A percentile compares a stretch with the other conserved stretches of the same genome.
Conservation (phyloP, 2,797 vertebrate species). For the Molossus molossus region DNA sequence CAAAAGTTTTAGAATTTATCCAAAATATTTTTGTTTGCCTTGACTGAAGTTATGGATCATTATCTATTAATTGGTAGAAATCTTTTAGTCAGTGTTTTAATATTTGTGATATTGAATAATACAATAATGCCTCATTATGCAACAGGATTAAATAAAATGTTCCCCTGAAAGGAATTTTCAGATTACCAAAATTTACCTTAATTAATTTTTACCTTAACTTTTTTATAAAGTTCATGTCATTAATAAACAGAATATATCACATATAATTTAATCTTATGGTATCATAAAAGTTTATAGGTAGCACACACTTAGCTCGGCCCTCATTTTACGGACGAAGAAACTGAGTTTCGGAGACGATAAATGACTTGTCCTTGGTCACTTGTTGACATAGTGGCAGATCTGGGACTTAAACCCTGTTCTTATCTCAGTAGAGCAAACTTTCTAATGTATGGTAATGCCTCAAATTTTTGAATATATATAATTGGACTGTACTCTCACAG, state of each 20-base stretch:
- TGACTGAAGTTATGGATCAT: background rate
- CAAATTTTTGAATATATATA: background rate
- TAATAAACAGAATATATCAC: conserved; percentile 37
- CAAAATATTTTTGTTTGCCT: conserved; percentile 43
- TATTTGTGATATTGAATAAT: background rate
- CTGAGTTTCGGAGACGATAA: background rate
- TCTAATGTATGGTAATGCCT: background rate
- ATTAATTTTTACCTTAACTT: conserved; percentile 12
- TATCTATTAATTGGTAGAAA: conserved; percentile 32
- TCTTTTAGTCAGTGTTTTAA: background rate
- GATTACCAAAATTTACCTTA: conserved; percentile 16
- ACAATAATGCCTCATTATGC: background rate
- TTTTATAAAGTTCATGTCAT: conserved; percentile 23
- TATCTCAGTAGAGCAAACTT: background rate
- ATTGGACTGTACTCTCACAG: background rate
- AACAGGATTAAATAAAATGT: conserved; percentile 3
- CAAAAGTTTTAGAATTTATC: conserved; percentile 37
- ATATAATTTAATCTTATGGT: conserved; percentile 33
- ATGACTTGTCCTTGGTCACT: background rate
- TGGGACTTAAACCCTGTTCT: background rate
- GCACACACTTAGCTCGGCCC: background rate
- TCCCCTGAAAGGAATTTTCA: conserved; percentile 61
- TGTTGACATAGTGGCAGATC: background rate
- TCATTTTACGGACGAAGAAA: background rate
- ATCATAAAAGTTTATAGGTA: background rate